These are phyloP conservation scores for Lepus americanus DNA, from an alignment of 2,113 vertebrate genomes.

Conservation along the genomic window DNA sequence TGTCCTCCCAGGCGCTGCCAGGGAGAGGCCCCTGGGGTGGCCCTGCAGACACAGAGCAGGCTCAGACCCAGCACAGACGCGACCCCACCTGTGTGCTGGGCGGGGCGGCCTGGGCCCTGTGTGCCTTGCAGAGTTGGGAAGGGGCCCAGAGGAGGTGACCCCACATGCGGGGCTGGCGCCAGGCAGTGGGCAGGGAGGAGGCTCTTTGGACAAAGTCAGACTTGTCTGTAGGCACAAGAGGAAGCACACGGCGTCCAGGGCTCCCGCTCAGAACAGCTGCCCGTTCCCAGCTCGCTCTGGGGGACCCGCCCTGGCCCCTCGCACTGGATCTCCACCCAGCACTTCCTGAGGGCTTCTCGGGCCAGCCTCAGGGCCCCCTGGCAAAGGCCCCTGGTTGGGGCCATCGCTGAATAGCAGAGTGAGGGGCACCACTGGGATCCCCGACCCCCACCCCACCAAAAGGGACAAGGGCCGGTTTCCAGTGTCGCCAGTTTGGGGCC, in stretches of 20 bases:
- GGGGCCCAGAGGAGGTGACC: not conserved
- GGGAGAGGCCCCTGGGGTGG: not conserved
- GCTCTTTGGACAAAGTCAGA: not conserved
- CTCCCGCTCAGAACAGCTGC: not conserved
- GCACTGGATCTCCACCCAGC: not conserved
- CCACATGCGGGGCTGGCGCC: not conserved
- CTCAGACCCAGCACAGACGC: not conserved
- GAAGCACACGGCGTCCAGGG: not conserved
- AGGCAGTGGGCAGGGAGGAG: rapidly evolving
- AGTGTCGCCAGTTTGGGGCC: not conserved
- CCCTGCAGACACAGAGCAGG: not conserved
- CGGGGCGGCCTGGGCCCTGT: not conserved
- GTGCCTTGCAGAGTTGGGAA: not conserved
- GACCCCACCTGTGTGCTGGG: no score
- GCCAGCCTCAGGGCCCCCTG: not conserved
- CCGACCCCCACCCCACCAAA: not conserved
- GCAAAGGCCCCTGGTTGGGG: not conserved
- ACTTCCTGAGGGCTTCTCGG: not conserved
- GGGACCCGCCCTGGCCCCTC: rapidly evolving
- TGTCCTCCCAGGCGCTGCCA: not conserved
- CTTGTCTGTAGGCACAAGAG: not conserved
- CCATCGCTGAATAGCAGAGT: rapidly evolving
- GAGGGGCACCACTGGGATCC: not conserved
- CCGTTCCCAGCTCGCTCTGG: not conserved
- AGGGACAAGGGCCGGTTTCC: not conserved